phyloP scores from a whole-genome alignment of 2,888 invertebrate species.

The Eupithecia subumbrata region DNA sequence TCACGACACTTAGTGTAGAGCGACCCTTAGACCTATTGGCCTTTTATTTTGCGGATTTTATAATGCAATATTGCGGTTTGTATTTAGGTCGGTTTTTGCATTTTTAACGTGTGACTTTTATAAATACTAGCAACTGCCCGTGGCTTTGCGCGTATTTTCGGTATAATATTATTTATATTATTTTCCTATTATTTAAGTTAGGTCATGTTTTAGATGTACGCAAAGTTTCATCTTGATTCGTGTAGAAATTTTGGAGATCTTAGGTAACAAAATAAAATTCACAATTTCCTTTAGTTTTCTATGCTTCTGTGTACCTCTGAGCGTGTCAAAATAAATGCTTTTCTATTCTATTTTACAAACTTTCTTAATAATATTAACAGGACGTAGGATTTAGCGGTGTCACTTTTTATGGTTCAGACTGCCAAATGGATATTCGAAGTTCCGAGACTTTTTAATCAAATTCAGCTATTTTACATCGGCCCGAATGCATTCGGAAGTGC shows the following conservation, averaged over 20 bases:
- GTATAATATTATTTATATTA: too few relatives aligned
- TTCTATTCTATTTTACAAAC: too few relatives aligned
- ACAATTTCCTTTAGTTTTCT: too few relatives aligned
- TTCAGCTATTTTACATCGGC: constrained; percentile 38
- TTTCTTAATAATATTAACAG: too few relatives aligned
- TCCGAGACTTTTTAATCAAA: constrained; percentile 36
- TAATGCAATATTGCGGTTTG: constrained; percentile 46
- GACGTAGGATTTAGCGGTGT: background rate
- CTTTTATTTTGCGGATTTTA: constrained; percentile 69
- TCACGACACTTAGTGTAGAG: constrained; percentile 70
- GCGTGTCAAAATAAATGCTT: too few relatives aligned
- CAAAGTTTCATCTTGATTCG: too few relatives aligned
- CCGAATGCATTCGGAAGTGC: constrained; percentile 36
- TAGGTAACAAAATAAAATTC: too few relatives aligned
- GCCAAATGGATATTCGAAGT: constrained; percentile 33
- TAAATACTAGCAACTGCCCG: background rate
- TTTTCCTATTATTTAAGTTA: too few relatives aligned
- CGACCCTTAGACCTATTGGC: constrained; percentile 83
- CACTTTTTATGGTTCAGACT: background rate
- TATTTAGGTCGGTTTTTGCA: constrained; percentile 42
- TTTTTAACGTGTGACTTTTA: constrained; percentile 36
- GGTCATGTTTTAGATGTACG: too few relatives aligned
- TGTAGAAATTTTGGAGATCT: too few relatives aligned
- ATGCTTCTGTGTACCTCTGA: too few relatives aligned
- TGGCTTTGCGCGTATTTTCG: too few relatives aligned